Base-by-base conservation (phyloP, 2,888 invertebrate species). In the Drosophila yooni region DNA sequence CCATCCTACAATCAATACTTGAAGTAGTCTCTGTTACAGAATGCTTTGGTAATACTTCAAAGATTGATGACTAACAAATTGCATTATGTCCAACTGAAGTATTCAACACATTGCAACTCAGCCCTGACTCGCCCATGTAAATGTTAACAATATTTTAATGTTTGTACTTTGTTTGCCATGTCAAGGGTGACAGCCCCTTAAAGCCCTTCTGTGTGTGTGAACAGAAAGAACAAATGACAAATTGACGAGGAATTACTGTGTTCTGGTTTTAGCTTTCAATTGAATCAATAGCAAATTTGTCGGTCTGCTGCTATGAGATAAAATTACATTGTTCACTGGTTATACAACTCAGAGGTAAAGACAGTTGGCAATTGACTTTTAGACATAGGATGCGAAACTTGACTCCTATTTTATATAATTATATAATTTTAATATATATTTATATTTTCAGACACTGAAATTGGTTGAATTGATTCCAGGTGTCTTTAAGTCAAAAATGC, bases 1-100 rank as follows among this genome's bases (percentile, higher is more conserved):
- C 52, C 88, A 79, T 69, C 29, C 25, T 15, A 29, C 66, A 83
- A 74, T 81, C 71, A 54, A 78, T 75, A 56, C 43, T 61, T 70
- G 60, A 46, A 59, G 54, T 43, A 18, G 11, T 48, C 43, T 43
- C 18, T 56, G 38, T 13, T 21, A 21, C 11, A 27, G 21, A 58
- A 53, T 40, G 40, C 6, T 6, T 15, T 43, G 27, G 4, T 3
- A 53, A 31, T 54, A 18, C 53, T 40, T 53, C 31, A 57, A 57
- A 48, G 61, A 54, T 43, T 59, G 11, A 52, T 34, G 59, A n/a
- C 34, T 40, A 36, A 48, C n/a, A 63, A 48, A 25, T 25, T 34
- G 33, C 15, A 53, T 34, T 54, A 13, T 18, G 10, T 18, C 18
- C 53, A 43, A 53, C 33, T 62, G 53, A n/a, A 7, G 11, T 18